Conservation (phyloP, 92 coral and sea anemone genomes). For the Phenganax stokvisi region DNA sequence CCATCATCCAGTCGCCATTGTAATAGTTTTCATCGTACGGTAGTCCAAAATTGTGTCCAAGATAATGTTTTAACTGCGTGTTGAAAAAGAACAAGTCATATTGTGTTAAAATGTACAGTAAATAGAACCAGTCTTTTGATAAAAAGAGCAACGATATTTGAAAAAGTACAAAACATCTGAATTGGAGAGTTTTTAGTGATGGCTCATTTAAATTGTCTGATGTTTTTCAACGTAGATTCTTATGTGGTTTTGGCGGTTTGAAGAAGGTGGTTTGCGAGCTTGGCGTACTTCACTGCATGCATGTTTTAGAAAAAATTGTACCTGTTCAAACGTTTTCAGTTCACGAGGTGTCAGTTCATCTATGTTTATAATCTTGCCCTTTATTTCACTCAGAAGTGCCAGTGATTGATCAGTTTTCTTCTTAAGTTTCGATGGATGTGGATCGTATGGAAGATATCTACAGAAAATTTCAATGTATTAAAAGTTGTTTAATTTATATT, state of each 20-base stretch:
- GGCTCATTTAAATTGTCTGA: no score
- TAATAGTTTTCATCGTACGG: slow-evolving; percentile 89
- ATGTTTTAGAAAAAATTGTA: slow-evolving; percentile 9
- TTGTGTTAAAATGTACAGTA: not conserved
- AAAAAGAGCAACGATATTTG: no score
- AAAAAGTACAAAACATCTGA: no score
- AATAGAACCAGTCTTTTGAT: no score
- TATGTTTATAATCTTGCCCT: slow-evolving; percentile 40
- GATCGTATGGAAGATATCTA: slow-evolving; percentile 80
- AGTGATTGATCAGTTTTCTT: slow-evolving; percentile 66
- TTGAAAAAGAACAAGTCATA: not conserved
- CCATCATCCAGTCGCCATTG: slow-evolving; percentile 98
- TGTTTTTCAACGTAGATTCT: no score
- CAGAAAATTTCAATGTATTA: not conserved
- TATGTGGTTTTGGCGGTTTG: no score
- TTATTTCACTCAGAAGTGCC: slow-evolving; percentile 51
- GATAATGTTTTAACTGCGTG: slow-evolving; percentile 72
- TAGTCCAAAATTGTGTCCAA: slow-evolving; percentile 70
- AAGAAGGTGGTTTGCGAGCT: no score
- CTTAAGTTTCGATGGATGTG: slow-evolving; percentile 65
- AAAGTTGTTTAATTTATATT: not conserved
- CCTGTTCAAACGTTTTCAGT: slow-evolving; percentile 83
- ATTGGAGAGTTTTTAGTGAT: no score
- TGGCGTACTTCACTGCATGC: no score
- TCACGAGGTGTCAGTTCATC: slow-evolving; percentile 72